Evolutionary conservation across 2,888 invertebrate genomes (phyloP), one percentile per base, ranked within the genome.

Genomic region (Drosophila merina): DNA sequence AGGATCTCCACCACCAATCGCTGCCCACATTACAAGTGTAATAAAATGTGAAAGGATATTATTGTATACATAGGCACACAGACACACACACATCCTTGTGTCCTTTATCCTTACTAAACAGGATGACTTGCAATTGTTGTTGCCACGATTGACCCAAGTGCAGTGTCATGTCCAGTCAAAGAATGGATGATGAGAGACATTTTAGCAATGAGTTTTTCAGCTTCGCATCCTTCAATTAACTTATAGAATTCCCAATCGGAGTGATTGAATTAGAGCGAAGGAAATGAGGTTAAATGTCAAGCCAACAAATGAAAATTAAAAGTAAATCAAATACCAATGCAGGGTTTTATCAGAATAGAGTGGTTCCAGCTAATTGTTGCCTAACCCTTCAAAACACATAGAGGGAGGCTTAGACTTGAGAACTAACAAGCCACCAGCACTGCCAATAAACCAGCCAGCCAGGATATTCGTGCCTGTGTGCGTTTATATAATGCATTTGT

Each of bases 1-100:
- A 9, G 45, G 28, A 28, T 4, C 12, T 14, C 45, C 20, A 20
- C 57, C 66, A 54, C 63, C 86, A 87, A 82, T 79, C 85, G 75
- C 68, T 81, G 82, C 76, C 12, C 12, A 78, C 82, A 83, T 84
- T 81, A 86, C 81, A 81, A 78, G 86, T 86, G 86, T 83, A 86
- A 83, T 86, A 83, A 83, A 83, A 86, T 86, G 78, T 83, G 78
- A 86, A 84, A 76, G 81, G 78, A 83, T 83, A 76, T 84, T 86
- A 76, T 80, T 86, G 76, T 86, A 57, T 62, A 57, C 56, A 60
- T 50, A 66, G 59, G 47, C 73, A 51, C 20, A 14, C 14, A 14
- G 1, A 14, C 14, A 14, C 14, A 25, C 28, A 9, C 48, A 47
- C 20, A 12, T 12, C 33, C 9, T 28, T 3, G n/a, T 44, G 31